Base-by-base conservation (phyloP, 2,113 vertebrate species). In the Cyprinodon tularosa region DNA sequence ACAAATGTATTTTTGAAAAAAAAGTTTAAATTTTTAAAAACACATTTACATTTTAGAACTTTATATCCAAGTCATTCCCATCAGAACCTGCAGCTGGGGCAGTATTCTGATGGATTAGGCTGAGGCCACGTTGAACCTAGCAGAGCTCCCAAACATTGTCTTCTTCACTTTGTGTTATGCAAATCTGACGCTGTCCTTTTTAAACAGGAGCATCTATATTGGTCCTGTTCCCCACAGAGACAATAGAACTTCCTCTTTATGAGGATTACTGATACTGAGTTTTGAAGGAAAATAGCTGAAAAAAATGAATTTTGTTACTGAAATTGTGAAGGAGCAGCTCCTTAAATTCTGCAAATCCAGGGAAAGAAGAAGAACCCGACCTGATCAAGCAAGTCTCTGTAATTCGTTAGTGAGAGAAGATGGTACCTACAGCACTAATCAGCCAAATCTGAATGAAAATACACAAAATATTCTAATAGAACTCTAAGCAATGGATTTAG, bases 71-170 rank as follows among this genome's bases (percentile, higher is more conserved):
- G 48, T 6, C 8, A 7, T 8, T 6, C 20, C 15, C 15, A 20
- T 53, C 15, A 20, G 1, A 53, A 53, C 17, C 2, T 57, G 4
- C 3, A 9, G 20, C 50, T 2, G 50, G 50, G n/a, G 66, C 47
- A 59, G 61, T 64, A 68, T 74, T 60, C 45, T 85, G 76, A 78
- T 68, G 40, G 68, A 80, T 61, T 64, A 78, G 64, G 74, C 59
- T 63, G 3, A 59, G 59, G 77, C 77, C 78, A 85, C 80, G 53
- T 76, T 86, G 71, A 88, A 53, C 76, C 50, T 76, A 82, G 82
- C 84, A 81, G 22, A 73, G 60, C 76, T 83, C 80, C 84, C 80
- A 74, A 70, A 77, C 42, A 62, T 71, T 75, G 62, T n/a, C 14
- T 66, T 77, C 73, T 60, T 87, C 75, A 61, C 79, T 60, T 79